Base-by-base conservation (phyloP, 1,140 invertebrate species). In the Euura saliciscinereae region DNA sequence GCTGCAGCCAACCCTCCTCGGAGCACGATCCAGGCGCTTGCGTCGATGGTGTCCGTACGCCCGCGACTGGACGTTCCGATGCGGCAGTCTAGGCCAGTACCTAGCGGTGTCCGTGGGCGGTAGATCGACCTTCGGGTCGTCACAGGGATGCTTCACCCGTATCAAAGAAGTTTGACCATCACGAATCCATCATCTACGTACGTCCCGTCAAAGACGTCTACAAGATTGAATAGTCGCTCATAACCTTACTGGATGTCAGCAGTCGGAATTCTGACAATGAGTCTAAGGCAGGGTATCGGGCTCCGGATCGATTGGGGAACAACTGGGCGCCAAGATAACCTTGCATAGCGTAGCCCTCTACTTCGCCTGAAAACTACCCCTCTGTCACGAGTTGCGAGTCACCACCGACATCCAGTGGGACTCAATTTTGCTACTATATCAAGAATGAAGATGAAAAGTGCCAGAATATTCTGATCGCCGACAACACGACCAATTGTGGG, bases 311-410 rank as follows among this genome's bases (percentile, higher is more conserved):
- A 59, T 59, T 59, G 51, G 51, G 8, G 13, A 59, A 59, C 51
- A 59, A n/a, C 51, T n/a, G 51, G 51, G 13, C 51, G 51, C 51
- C 8, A 59, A 59, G 51, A 59, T 59, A 59, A 59, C 51, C 51
- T 59, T n/a, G 3, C 51, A 3, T 59, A 59, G 51, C 51, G 51
- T 59, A n/a, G 51, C 51, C 51, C 51, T 59, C 28, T 28, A 28
- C 28, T 28, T 28, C 28, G 28, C 28, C 28, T 28, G 28, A 28
- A 28, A 28, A 28, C 28, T 28, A 28, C 28, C 28, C 28, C 28
- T 28, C 28, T 28, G 28, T 28, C 28, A 28, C 28, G 28, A 28
- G 28, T 28, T 28, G 28, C 28, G 28, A 28, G 28, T 28, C 28
- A 28, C 28, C 28, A 28, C 28, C 28, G 28, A n/a, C 51, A 59